Percentiles rank a stretch among this genome's conserved stretches.
Conservation (phyloP, 2,888 invertebrate genomes). For the Amiota communis region DNA sequence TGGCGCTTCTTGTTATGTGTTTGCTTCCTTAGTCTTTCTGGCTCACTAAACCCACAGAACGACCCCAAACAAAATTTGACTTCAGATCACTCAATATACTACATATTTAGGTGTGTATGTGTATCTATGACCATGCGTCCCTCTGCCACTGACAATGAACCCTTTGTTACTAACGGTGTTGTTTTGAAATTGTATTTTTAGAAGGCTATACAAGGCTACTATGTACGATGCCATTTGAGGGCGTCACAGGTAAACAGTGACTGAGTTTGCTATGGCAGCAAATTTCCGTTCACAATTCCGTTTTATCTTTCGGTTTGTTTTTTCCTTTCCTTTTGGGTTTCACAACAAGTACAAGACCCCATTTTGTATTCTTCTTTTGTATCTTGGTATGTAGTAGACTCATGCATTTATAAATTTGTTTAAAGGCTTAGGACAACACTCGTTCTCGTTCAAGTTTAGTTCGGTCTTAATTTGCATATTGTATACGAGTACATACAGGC, state of each 20-base stretch:
- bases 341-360: neutral
- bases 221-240: slow-evolving; percentile 4
- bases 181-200: too few relatives aligned
- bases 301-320: neutral
- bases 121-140: slow-evolving; percentile 30
- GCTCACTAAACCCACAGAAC: too few relatives aligned
- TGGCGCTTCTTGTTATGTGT: too few relatives aligned
- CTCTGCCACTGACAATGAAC: neutral
- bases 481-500: neutral
- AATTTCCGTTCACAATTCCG: slow-evolving; percentile 16
- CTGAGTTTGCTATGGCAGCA: slow-evolving; percentile 22
- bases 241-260: slow-evolving; percentile 18
- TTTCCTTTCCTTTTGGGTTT: neutral
- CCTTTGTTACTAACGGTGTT: neutral
- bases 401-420: slow-evolving; percentile 18
- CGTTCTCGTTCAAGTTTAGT: slow-evolving; percentile 5
- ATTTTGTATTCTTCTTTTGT: slow-evolving; percentile 16
- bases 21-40: too few relatives aligned
- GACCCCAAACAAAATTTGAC: too few relatives aligned
- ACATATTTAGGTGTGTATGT: slow-evolving; percentile 1
- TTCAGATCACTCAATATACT: too few relatives aligned
- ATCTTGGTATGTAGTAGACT: slow-evolving; percentile 2
- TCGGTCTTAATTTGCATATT: slow-evolving; percentile 15
- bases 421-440: slow-evolving; percentile 17
- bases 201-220: too few relatives aligned